Evolutionary conservation across 2,797 vertebrate genomes (phyloP).

Genomic region (Champsocephalus gunnari): DNA sequence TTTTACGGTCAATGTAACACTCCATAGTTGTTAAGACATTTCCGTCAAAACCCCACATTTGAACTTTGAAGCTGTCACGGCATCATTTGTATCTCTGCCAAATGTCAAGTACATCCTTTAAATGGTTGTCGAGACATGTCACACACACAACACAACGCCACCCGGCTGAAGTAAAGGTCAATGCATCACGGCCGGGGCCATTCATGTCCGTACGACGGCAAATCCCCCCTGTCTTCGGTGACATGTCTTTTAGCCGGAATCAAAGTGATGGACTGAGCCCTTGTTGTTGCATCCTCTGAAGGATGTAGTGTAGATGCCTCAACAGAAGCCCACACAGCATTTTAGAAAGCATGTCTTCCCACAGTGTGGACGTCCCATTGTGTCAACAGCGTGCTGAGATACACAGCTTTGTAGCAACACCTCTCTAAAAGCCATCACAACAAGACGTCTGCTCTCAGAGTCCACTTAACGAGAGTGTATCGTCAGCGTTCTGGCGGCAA

Average conservation of each 20-base stretch:
- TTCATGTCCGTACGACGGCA: not conserved
- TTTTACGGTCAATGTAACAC: too few species aligned
- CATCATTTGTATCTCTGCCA: not conserved
- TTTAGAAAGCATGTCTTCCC: constrained; percentile 50
- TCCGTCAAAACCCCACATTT: not conserved
- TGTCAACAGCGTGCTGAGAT: constrained; percentile 68
- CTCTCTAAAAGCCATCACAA: constrained; percentile 69
- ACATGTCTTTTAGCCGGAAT: not conserved
- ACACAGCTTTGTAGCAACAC: constrained; percentile 59
- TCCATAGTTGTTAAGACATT: not conserved
- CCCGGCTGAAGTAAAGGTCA: not conserved
- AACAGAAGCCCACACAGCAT: constrained; percentile 31
- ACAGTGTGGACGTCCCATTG: constrained; percentile 53
- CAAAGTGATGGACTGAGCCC: not conserved
- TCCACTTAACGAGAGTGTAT: constrained; percentile 78
- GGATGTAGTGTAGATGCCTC: constrained; percentile 17
- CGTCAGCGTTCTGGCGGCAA: constrained; percentile 80
- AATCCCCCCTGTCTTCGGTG: not conserved
- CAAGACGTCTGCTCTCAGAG: constrained; percentile 60
- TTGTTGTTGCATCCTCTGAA: constrained; percentile 29
- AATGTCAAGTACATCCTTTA: not conserved
- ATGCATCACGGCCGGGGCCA: not conserved
- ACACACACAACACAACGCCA: not conserved
- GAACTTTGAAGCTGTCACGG: not conserved
- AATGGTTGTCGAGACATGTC: not conserved